Evolutionary conservation across 2,797 vertebrate genomes (phyloP).

Genomic region (Melanotaenia parkinsoni): DNA sequence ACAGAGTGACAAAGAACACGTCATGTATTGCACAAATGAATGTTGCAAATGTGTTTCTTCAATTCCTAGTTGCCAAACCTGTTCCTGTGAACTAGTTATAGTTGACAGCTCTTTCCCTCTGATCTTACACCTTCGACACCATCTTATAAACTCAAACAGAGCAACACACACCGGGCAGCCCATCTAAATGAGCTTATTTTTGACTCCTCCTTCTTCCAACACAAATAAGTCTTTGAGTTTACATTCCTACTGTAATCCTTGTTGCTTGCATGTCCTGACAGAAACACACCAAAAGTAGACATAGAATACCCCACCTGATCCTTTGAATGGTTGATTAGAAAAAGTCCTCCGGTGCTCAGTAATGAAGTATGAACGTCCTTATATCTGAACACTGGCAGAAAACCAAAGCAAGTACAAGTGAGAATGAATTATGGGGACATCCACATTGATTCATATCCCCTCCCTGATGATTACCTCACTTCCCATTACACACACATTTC

Average conservation of each 20-base stretch:
- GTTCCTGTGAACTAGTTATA: slow-evolving; percentile 70
- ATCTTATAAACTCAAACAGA: slow-evolving; percentile 23
- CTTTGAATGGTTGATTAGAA: not conserved
- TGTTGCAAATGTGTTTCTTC: slow-evolving; percentile 44
- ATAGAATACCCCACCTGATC: not conserved
- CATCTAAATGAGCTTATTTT: slow-evolving; percentile 54
- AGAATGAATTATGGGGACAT: slow-evolving; percentile 33
- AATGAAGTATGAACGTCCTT: slow-evolving; percentile 37
- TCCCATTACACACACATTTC: slow-evolving; percentile 58
- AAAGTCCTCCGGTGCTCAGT: not conserved
- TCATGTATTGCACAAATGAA: slow-evolving; percentile 45
- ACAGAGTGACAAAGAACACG: slow-evolving; percentile 34
- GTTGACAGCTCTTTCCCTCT: slow-evolving; percentile 54
- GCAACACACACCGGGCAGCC: not conserved
- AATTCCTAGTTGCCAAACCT: slow-evolving; percentile 64
- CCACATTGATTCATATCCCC: slow-evolving; percentile 24
- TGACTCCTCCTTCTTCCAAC: slow-evolving; percentile 47
- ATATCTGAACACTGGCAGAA: slow-evolving; percentile 21
- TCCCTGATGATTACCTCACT: slow-evolving; percentile 57
- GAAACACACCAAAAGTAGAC: slow-evolving; percentile 15
- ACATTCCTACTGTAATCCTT: slow-evolving; percentile 45
- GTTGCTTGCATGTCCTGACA: slow-evolving; percentile 13
- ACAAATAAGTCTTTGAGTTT: slow-evolving; percentile 54
- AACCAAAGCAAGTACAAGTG: slow-evolving; percentile 25
- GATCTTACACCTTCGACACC: slow-evolving; percentile 50